A percentile compares a stretch with the other conserved stretches of the same genome.
Evolutionary conservation across 2,797 vertebrate genomes (phyloP).

Genomic region (Hippoglossus hippoglossus): DNA sequence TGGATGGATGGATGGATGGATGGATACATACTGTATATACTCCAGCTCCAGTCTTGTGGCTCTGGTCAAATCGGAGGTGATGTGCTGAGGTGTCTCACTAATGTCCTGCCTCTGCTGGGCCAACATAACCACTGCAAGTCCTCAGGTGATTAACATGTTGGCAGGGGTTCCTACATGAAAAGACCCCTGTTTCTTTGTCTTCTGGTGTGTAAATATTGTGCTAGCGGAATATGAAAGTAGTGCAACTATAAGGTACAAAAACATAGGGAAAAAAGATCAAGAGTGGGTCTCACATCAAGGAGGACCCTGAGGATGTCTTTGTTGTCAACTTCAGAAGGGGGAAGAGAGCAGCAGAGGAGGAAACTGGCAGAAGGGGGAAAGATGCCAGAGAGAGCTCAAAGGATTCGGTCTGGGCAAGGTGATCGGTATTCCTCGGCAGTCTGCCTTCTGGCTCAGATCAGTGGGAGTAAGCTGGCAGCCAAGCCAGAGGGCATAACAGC

Average conservation of each 20-base stretch:
- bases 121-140: constrained; percentile 68
- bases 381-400: constrained; percentile 99
- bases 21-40: constrained; percentile 24
- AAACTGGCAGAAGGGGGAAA: constrained; percentile 99
- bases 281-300: constrained; percentile 99
- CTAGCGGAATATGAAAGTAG: constrained; percentile 99
- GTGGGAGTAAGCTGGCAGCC: constrained; percentile 99
- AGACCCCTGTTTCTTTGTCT: constrained; percentile 94
- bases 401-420: constrained; percentile 99
- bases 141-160: constrained; percentile 82
- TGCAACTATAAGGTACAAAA: constrained; percentile 99
- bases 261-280: constrained; percentile 99
- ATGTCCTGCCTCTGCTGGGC: constrained; percentile 61
- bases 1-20: constrained; percentile 42
- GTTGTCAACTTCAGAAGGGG: constrained; percentile 99
- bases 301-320: constrained; percentile 99
- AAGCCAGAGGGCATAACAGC: constrained; percentile 99
- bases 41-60: constrained; percentile 11
- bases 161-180: constrained; percentile 85
- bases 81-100: constrained; percentile 46
- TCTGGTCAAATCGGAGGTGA: constrained; percentile 36
- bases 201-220: constrained; percentile 99
- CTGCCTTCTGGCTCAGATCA: constrained; percentile 99
- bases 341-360: constrained; percentile 99
- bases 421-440: constrained; percentile 99